These are phyloP conservation scores for Brachyptera putata DNA, from an alignment of 2,888 invertebrate species.

Conservation along the genomic window DNA sequence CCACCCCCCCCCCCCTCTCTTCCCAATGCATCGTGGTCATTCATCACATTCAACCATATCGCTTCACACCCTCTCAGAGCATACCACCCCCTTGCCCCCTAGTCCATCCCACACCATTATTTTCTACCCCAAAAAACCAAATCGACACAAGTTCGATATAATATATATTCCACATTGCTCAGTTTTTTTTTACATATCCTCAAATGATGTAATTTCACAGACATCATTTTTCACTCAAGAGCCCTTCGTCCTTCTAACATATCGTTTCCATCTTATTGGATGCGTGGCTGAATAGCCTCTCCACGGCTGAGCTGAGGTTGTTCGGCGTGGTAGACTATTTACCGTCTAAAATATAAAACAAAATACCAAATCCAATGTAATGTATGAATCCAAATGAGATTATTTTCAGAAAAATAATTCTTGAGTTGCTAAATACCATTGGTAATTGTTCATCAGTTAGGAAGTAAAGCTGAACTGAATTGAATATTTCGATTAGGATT, in stretches of 20 bases:
- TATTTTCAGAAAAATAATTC: background rate
- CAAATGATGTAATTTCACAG: conserved; percentile 35
- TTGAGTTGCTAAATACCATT: background rate
- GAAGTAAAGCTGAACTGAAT: too few species aligned
- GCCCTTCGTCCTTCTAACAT: background rate
- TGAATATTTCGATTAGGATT: too few species aligned
- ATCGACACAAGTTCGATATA: background rate
- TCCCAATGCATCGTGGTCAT: too few species aligned
- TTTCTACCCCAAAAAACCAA: too few species aligned
- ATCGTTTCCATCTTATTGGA: conserved; percentile 13
- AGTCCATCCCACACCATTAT: too few species aligned
- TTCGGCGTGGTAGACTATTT: background rate
- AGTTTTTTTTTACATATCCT: conserved; percentile 31
- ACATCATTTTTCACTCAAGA: conserved; percentile 37
- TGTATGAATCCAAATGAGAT: background rate
- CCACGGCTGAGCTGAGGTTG: background rate
- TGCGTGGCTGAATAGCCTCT: conserved; percentile 3
- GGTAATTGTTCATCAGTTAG: too few species aligned
- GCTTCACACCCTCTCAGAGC: too few species aligned
- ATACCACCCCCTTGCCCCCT: too few species aligned
- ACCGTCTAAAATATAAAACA: background rate
- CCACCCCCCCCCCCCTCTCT: too few species aligned
- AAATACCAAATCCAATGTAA: background rate
- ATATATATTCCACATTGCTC: background rate
- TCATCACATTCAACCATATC: too few species aligned